Percentiles rank a stretch among this genome's conserved stretches.
Evolutionary conservation across 2,888 invertebrate species (phyloP).

Genomic region (Agriopis marginaria): DNA sequence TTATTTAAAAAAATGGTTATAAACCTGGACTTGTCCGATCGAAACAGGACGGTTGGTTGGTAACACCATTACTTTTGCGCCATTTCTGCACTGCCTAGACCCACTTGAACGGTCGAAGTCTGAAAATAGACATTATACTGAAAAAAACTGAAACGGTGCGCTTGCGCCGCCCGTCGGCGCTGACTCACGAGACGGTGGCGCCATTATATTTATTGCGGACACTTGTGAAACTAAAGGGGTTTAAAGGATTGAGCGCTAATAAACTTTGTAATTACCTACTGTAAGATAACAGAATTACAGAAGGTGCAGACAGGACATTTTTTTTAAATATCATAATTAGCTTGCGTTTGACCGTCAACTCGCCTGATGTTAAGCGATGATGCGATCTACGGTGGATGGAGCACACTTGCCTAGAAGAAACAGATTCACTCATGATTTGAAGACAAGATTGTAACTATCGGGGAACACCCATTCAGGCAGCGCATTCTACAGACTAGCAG

Average conservation of each 20-base stretch:
- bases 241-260: constrained; percentile 53
- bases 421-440: too few relatives aligned
- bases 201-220: constrained; percentile 74
- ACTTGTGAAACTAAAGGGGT: constrained; percentile 60
- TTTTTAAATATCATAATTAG: too few relatives aligned
- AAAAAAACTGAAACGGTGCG: constrained; percentile 54
- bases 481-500: too few relatives aligned
- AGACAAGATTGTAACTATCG: too few relatives aligned
- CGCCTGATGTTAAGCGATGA: too few relatives aligned
- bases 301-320: constrained; percentile 20
- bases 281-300: background rate
- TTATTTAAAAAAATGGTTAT: too few relatives aligned
- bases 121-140: constrained; percentile 54
- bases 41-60: background rate
- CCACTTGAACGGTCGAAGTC: constrained; percentile 39
- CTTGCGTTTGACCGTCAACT: too few relatives aligned
- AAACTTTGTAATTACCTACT: constrained; percentile 50
- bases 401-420: too few relatives aligned
- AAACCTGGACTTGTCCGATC: background rate
- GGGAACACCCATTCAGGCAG: too few relatives aligned
- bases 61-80: background rate
- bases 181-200: constrained; percentile 75
- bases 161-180: constrained; percentile 58
- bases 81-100: constrained; percentile 21
- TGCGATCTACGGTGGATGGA: too few relatives aligned